phyloP scores from a whole-genome alignment of 2,888 invertebrate species.

The Tachystola acroxantha region DNA sequence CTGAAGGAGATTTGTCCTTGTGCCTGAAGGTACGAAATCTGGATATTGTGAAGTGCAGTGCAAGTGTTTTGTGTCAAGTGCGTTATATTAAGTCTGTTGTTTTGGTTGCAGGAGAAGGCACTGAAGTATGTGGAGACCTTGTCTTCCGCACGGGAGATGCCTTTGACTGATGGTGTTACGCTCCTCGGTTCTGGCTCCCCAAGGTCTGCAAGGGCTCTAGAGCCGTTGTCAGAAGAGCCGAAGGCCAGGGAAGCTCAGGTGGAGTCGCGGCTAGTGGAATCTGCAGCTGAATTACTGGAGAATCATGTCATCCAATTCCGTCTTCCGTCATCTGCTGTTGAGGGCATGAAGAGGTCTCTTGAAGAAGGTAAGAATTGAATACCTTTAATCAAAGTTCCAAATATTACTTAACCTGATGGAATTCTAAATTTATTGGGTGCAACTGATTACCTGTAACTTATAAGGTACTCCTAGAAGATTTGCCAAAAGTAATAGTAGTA shows the following conservation, averaged over 20 bases:
- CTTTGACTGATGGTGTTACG: slow-evolving; percentile 79
- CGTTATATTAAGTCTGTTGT: slow-evolving; percentile 38
- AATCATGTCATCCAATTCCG: slow-evolving; percentile 90
- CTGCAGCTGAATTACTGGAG: slow-evolving; percentile 86
- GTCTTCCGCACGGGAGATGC: slow-evolving; percentile 75
- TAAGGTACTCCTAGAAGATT: too few species aligned
- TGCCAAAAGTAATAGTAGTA: too few species aligned
- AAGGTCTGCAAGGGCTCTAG: slow-evolving; percentile 78
- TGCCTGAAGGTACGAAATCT: slow-evolving; percentile 81
- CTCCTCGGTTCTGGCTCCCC: slow-evolving; percentile 70
- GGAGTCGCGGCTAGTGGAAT: slow-evolving; percentile 86
- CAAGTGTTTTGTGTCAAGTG: slow-evolving; percentile 27
- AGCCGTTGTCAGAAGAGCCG: slow-evolving; percentile 84
- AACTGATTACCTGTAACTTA: too few species aligned
- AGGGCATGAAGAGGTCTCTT: slow-evolving; percentile 86
- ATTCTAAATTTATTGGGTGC: too few species aligned
- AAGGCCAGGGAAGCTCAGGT: slow-evolving; percentile 85
- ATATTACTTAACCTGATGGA: too few species aligned
- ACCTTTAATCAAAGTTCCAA: too few species aligned
- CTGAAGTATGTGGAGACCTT: slow-evolving; percentile 82
- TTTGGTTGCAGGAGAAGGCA: slow-evolving; percentile 83
- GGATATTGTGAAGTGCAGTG: slow-evolving; percentile 24
- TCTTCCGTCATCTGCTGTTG: slow-evolving; percentile 84
- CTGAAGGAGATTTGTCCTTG: slow-evolving; percentile 81
- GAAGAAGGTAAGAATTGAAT: slow-evolving; percentile 83